Evolutionary conservation across 2,888 invertebrate genomes (phyloP), one percentile per base, ranked within the genome.

Genomic region (Agrochola litura): DNA sequence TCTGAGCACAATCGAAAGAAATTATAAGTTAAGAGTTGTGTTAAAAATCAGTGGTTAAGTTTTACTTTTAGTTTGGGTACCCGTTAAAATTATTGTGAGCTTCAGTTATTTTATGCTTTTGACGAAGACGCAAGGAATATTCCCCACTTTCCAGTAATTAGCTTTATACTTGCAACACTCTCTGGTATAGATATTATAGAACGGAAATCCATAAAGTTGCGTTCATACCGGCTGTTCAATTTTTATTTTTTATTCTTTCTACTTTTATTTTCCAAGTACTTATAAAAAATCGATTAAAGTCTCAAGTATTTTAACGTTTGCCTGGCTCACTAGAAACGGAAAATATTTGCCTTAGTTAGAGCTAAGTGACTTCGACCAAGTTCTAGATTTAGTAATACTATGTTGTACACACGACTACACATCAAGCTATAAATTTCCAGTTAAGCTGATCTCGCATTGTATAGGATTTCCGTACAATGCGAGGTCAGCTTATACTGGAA

Each of bases 121-220:
- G 0, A 14, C 9, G 2, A 30, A 61, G 8, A 12, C 4, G 5
- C 0, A 25, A 6, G 12, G 2, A 16, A 71, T 37, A 43, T 41
- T 54, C 30, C 85, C 63, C 30, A 6, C 6, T 46, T 67, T 46
- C 12, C 8, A 69, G 30, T 25, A 19, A 30, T 14, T 30, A 30
- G 6, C 0, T n/a, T 14, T 22, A 14, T 16, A 25, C 19, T 81
- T 25, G 85, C 46, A 63, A 75, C 75, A 85, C 70, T 52, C 22
- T 5, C 4, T 22, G 41, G 41, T 63, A 85, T 75, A 82, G 70
- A 85, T 46, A 46, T 49, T 65, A 16, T 60, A 76, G 68, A 76
- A 30, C 76, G 60, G 71, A 82, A 69, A 81, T 72, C 16, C 58
- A 52, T 71, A 64, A 64, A 30, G 60, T 22, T 65, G 82, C 76